Base-by-base conservation (phyloP, 2,797 vertebrate genomes). In the Sphenodon punctatus region DNA sequence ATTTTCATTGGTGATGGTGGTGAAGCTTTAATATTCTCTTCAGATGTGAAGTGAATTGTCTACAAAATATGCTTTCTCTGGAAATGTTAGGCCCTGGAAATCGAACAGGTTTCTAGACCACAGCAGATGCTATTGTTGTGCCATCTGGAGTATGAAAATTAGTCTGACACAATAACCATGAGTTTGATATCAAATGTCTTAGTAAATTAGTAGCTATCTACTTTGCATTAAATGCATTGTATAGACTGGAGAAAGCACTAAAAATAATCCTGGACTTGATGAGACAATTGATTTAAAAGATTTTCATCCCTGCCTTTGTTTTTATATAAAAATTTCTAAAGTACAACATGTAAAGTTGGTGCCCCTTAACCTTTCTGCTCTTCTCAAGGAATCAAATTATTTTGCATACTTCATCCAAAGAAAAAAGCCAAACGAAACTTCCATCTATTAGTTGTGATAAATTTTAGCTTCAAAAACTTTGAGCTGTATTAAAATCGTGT, bases 331-430 rank as follows among this genome's bases (percentile, higher is more conserved):
- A 56, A 20, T 20, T 75, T 87, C 82, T 78, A 58, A 43, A 88
- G 84, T 87, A 86, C 75, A 58, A 13, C 5, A 73, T 81, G 75
- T 22, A 58, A 79, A 72, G 80, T 87, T 61, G 75, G 75, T 36
- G 78, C 86, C 82, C 41, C 32, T n/a, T 56, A 78, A 65, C 70
- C 67, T 66, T 79, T 61, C 53, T 72, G 23, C 60, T 76, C 43
- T 68, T 74, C 16, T 56, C 27, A 80, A 67, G 82, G 67, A 48
- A 49, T 25, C 25, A 42, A 11, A 6, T 55, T 30, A 27, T 30
- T 30, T 30, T 30, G n/a, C 58, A 30, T 6, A 23, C 19, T 58
- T 36, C 11, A 58, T 23, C 34, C 32, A 36, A 58, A 58, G 55
- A 58, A 22, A 34, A 58, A 53, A 30, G 53, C 53, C 30, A 27